A percentile compares a stretch with the other conserved stretches of the same genome.
Evolutionary conservation across 92 coral and sea anemone species (phyloP).

Genomic region (Ricordea florida): DNA sequence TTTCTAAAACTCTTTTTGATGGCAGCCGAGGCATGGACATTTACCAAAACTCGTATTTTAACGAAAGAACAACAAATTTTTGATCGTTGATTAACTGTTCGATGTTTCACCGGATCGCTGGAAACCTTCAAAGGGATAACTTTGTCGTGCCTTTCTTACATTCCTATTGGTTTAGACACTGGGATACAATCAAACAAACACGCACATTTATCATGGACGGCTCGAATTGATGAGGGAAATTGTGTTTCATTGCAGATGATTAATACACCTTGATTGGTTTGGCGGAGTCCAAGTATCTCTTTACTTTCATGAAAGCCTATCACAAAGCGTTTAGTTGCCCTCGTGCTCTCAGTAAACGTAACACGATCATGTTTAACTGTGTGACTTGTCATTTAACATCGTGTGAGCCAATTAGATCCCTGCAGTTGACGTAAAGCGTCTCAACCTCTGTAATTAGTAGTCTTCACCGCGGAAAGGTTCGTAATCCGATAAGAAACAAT

Average conservation of each 20-base stretch:
- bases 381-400: slow-evolving; percentile 69
- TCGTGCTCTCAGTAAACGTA: slow-evolving; percentile 48
- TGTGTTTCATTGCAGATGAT: slow-evolving; percentile 48
- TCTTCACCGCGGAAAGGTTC: slow-evolving; percentile 59
- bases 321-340: neutral
- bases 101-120: neutral
- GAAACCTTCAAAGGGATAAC: no score
- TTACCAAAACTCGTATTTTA: no score
- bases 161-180: neutral
- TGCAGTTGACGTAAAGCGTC: slow-evolving; percentile 61
- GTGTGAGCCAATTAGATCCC: slow-evolving; percentile 76
- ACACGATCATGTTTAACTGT: slow-evolving; percentile 74
- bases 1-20: no score
- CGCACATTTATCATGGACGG: slow-evolving; percentile 21
- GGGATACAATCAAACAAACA: slow-evolving; percentile 28
- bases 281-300: slow-evolving; percentile 53
- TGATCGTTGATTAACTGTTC: no score
- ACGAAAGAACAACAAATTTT: no score
- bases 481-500: slow-evolving; percentile 97
- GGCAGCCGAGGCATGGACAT: no score
- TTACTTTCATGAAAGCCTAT: neutral
- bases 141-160: neutral
- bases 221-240: slow-evolving; percentile 48
- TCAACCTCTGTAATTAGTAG: slow-evolving; percentile 81
- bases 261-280: slow-evolving; percentile 70